Conservation (phyloP, 2,113 vertebrate species). For the Oreochromis aureus region DNA sequence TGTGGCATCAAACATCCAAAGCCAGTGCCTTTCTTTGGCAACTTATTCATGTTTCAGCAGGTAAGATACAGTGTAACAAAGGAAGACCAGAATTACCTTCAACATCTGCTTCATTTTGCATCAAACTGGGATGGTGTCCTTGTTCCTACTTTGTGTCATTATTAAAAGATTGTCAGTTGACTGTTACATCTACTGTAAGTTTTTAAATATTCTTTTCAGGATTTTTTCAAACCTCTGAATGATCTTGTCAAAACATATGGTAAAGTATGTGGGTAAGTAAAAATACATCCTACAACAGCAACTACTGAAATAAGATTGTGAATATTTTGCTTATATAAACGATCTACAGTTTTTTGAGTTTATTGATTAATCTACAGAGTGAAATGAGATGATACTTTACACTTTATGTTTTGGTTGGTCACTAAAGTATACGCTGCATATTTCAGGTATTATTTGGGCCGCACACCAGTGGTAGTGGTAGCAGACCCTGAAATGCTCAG, state of each 20-base stretch:
- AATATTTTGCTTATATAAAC: background rate
- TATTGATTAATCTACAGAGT: background rate
- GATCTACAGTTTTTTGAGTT: background rate
- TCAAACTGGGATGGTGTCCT: background rate
- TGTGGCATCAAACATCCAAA: constrained; percentile 85
- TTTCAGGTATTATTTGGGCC: constrained; percentile 84
- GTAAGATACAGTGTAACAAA: constrained; percentile 61
- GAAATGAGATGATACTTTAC: background rate
- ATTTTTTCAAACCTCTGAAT: constrained; percentile 72
- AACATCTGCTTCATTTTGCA: background rate
- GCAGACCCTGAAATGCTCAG: constrained; percentile 77
- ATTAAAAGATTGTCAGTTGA: too few species aligned
- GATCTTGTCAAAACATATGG: constrained; percentile 75
- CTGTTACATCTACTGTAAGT: too few species aligned
- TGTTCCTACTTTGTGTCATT: background rate
- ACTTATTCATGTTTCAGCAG: constrained; percentile 82
- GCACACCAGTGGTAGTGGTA: constrained; percentile 47
- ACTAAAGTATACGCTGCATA: background rate
- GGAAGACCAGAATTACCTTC: background rate
- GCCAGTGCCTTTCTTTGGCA: constrained; percentile 84
- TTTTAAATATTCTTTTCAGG: constrained; percentile 55
- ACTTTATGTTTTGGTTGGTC: background rate
- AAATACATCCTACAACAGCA: background rate
- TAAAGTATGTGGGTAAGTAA: constrained; percentile 78
- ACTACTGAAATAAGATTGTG: background rate